Base-by-base conservation (phyloP, 2,888 invertebrate genomes). In the Ectropis crepuscularia region DNA sequence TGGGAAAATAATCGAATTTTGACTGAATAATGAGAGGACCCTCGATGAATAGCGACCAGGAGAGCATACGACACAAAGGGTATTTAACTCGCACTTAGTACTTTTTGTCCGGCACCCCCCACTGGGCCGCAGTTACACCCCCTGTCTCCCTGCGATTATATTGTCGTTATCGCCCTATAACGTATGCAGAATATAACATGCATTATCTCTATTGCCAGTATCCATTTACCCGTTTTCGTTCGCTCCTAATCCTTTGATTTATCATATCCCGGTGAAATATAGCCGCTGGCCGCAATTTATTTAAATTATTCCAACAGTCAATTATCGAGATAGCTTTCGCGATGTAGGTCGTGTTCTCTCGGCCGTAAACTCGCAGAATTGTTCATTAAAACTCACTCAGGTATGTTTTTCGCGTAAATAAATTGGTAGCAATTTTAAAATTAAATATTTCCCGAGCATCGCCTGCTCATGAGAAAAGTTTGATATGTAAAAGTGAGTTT, bases 1-100 rank as follows among this genome's bases (percentile, higher is more conserved):
- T 92, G 92, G 92, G 92, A 90, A 92, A 88, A 91, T 92, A 92
- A 92, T 92, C 92, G 89, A 92, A 91, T 92, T 92, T 89, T 82
- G 79, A 80, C 90, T 89, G 91, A 92, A 92, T 92, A 92, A 92
- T 92, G 90, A 90, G 89, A 86, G 88, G 85, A 83, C 90, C 89
- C 90, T 88, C 85, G 86, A 85, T 87, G 87, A 87, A 89, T 87
- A 82, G 86, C 80, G 77, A 82, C 79, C 88, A 88, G 64, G 64
- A 65, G 86, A 87, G 85, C 77, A 82, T 78, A 79, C 82, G 80
- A 84, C 88, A 92, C 91, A 92, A 92, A 91, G 91, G 92, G 91
- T 92, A 92, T 92, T 92, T 92, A 92, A 91, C 87, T 90, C 84
- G 83, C 88, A 90, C 91, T 92, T 92, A 91, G 90, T 89, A 90